These are phyloP conservation scores for Dicerorhinus sumatrensis DNA, from an alignment of 2,113 vertebrate genomes.

Conservation along the genomic window DNA sequence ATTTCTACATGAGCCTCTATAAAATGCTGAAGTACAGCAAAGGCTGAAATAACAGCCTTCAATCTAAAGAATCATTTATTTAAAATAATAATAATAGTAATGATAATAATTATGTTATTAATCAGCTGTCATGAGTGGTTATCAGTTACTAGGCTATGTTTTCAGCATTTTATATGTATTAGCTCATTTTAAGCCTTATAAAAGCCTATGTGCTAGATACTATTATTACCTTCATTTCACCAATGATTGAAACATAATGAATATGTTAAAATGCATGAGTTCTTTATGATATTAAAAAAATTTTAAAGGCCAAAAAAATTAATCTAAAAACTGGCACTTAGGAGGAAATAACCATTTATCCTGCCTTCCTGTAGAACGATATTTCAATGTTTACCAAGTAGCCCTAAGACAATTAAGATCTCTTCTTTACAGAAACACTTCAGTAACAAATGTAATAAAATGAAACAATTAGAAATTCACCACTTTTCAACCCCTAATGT, in stretches of 20 bases:
- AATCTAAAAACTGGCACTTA: not conserved
- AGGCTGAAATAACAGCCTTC: not conserved
- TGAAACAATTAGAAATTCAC: constrained; percentile 12
- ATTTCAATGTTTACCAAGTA: not conserved
- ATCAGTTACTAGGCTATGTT: not conserved
- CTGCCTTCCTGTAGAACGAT: not conserved
- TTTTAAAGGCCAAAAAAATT: not conserved
- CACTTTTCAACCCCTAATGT: not conserved
- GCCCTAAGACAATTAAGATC: not conserved
- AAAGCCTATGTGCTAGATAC: not conserved
- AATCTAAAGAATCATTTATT: not conserved
- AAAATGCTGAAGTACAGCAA: not conserved
- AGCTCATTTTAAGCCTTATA: not conserved
- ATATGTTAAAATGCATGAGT: not conserved
- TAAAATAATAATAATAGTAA: not conserved
- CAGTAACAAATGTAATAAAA: constrained; percentile 28
- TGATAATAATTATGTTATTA: not conserved
- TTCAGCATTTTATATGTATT: not conserved
- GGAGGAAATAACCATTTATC: not conserved
- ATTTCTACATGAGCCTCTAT: not conserved
- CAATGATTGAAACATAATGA: not conserved
- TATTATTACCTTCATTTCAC: constrained; percentile 7
- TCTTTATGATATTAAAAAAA: not conserved
- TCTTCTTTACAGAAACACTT: not conserved
- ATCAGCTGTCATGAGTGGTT: not conserved